Percentiles rank a stretch among this genome's conserved stretches.
Evolutionary conservation across 1,140 invertebrate species (phyloP).

Genomic region (Saccostrea cuccullata): DNA sequence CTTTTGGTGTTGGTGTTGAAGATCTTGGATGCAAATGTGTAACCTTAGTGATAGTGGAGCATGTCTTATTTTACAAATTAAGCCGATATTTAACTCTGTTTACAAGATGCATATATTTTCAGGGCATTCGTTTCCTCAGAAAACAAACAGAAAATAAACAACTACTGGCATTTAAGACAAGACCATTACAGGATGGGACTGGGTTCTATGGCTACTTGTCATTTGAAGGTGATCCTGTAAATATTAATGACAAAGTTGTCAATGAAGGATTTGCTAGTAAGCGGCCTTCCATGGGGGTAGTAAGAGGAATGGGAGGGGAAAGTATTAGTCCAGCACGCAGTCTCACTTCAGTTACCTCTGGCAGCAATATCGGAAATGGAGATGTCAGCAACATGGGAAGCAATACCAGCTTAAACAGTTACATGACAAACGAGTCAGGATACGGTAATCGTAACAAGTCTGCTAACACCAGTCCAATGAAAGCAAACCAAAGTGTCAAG

Average conservation of each 20-base stretch:
- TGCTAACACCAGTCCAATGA: background rate
- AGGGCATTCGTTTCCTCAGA: conserved; percentile 58
- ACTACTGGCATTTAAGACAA: conserved; percentile 46
- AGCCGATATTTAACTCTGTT: background rate
- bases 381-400: background rate
- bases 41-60: background rate
- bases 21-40: background rate
- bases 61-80: background rate
- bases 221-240: conserved; percentile 50
- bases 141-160: conserved; percentile 58
- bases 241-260: conserved; percentile 57
- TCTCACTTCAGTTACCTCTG: background rate
- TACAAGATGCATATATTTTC: conserved; percentile 20
- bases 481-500: background rate
- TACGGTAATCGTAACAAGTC: background rate
- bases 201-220: conserved; percentile 62
- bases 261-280: conserved; percentile 58
- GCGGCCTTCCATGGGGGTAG: conserved; percentile 50
- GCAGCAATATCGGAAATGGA: background rate
- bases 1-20: background rate
- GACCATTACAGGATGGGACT: conserved; percentile 52
- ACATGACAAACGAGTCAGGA: background rate
- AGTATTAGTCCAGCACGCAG: background rate
- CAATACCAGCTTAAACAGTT: conserved; percentile 12
- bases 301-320: background rate